Base-by-base conservation (phyloP, 2,113 vertebrate species). In the Leptobrachium leishanense region DNA sequence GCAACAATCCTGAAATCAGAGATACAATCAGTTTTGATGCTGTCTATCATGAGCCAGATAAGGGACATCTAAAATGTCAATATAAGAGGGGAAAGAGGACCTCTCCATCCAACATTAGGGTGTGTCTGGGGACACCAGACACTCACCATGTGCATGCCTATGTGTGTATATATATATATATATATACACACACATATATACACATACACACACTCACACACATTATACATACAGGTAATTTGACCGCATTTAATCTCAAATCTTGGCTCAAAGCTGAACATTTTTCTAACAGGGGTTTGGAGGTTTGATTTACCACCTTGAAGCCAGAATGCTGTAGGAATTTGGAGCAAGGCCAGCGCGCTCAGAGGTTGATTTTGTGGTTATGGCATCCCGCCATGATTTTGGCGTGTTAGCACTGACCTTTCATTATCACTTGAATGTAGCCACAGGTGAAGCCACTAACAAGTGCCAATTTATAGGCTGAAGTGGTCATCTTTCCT, bases 351-450 rank as follows among this genome's bases (percentile, higher is more conserved):
- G 63, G 82, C 84, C 88, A 90, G 57, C 83, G 87, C 85, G 87
- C 84, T 89, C 84, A 76, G 85, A 87, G 84, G 85, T 72, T 76
- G 84, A 84, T 88, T 85, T 71, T 74, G 84, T 87, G 84, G 85
- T 85, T 86, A 85, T 90, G 85, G 87, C 81, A 79, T 84, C 86
- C 75, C 85, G 86, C 82, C 83, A 41, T 68, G 82, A 88, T 77
- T 77, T 80, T 81, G 84, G 55, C 55, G 13, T 15, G 13, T 50
- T 84, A 87, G 90, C 84, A 77, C 88, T 90, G 88, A 88, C 82
- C 87, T 90, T 89, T 89, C 89, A 93, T 91, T 90, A 91, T 81
- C 83, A 4, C 82, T 88, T 82, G 86, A 85, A 89, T 89, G 88
- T 84, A 87, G 85, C 67, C 54, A 62, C 65, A 69, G 55, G 74